Evolutionary conservation across 2,797 vertebrate species (phyloP).

Genomic region (Lateolabrax maculatus): DNA sequence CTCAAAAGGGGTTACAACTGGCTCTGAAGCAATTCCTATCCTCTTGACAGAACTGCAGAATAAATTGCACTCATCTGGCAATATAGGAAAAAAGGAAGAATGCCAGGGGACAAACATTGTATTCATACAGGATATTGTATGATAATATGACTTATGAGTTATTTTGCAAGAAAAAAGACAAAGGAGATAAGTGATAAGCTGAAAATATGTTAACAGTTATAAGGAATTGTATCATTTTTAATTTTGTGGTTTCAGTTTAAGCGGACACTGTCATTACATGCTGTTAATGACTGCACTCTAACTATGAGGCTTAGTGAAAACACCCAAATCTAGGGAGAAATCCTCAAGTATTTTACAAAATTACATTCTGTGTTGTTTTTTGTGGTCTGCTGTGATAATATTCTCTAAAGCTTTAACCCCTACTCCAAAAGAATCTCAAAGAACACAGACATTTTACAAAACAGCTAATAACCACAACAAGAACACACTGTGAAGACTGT

Average conservation of each 20-base stretch:
- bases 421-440: slow-evolving; percentile 1
- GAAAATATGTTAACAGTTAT: neutral
- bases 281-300: slow-evolving; percentile 10
- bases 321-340: slow-evolving; percentile 13
- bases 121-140: neutral
- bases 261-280: neutral
- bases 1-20: slow-evolving; percentile 48
- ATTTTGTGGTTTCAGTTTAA: slow-evolving; percentile 22
- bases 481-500: slow-evolving; percentile 5
- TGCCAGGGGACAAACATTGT: neutral
- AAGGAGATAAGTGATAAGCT: neutral
- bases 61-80: slow-evolving; percentile 35
- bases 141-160: neutral
- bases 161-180: neutral
- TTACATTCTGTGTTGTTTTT: slow-evolving; percentile 8
- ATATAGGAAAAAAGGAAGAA: neutral
- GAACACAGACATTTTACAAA: slow-evolving; percentile 2
- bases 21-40: slow-evolving; percentile 58
- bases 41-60: slow-evolving; percentile 30
- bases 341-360: slow-evolving; percentile 14
- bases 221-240: neutral
- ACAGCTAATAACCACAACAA: slow-evolving; percentile 8
- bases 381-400: slow-evolving; percentile 12
- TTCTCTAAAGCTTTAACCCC: slow-evolving; percentile 13
- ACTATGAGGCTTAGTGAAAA: slow-evolving; percentile 12